These are phyloP conservation scores for Calephelis perditalis DNA, from an alignment of 2,888 invertebrate genomes.

Conservation along the genomic window DNA sequence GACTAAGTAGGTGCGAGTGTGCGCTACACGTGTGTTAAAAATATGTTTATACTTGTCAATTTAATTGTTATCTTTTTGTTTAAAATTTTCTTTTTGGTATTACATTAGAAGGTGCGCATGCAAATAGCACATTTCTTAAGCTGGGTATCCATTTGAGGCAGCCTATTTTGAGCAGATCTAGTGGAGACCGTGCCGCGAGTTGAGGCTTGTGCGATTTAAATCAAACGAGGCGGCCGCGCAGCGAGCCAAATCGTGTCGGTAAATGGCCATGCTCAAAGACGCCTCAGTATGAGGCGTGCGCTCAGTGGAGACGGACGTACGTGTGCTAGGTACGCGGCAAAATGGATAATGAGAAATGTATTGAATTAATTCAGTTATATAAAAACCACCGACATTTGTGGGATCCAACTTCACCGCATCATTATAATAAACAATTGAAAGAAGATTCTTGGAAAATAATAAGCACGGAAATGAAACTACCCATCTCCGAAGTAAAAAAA, in stretches of 20 bases:
- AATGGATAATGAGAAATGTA: conserved; percentile 26
- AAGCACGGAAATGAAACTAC: conserved; percentile 22
- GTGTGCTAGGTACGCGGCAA: conserved; percentile 24
- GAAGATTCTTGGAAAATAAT: conserved; percentile 24
- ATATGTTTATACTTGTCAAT: no score
- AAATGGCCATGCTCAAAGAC: not conserved
- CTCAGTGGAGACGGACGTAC: conserved; percentile 22
- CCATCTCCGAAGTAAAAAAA: conserved; percentile 22
- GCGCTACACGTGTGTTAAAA: no score
- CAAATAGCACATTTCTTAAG: no score
- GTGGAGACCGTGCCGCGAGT: conserved; percentile 30
- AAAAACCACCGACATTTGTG: conserved; percentile 24
- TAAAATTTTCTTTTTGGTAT: no score
- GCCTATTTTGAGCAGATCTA: conserved; percentile 14
- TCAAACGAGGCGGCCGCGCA: conserved; percentile 15
- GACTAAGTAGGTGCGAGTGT: no score
- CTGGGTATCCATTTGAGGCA: no score
- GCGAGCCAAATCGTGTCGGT: conserved; percentile 13
- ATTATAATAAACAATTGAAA: conserved; percentile 22
- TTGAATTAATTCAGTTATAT: conserved; percentile 26
- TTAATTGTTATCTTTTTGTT: no score
- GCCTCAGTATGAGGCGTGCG: conserved; percentile 13
- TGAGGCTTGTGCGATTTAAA: conserved; percentile 32
- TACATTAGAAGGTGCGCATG: no score
- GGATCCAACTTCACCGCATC: conserved; percentile 21